Evolutionary conservation across 2,113 vertebrate genomes (phyloP).

Genomic region (Crotalus horridus): DNA sequence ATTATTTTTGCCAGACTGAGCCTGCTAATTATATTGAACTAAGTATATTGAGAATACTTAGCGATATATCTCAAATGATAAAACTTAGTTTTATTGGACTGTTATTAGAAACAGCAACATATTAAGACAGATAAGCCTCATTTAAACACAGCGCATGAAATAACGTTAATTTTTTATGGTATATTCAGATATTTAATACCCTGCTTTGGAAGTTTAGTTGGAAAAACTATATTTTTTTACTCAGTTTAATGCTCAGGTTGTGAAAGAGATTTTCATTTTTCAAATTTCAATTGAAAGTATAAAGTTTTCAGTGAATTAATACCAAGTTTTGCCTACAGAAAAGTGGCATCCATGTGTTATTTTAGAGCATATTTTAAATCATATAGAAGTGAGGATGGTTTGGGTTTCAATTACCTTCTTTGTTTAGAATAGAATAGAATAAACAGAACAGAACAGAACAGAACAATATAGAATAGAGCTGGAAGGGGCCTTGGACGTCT

Average conservation of each 20-base stretch:
- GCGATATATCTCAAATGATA: neutral
- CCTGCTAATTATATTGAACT: neutral
- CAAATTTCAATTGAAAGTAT: neutral
- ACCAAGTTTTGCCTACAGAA: neutral
- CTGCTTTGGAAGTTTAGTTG: neutral
- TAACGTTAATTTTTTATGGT: neutral
- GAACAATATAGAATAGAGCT: too few relatives aligned
- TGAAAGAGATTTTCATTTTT: neutral
- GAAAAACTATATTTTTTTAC: neutral
- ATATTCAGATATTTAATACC: neutral
- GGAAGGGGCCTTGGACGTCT: too few relatives aligned
- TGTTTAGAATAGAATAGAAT: neutral
- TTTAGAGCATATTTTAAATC: neutral
- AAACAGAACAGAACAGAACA: too few relatives aligned
- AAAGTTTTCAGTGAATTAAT: neutral
- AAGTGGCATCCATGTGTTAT: neutral
- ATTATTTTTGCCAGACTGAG: neutral
- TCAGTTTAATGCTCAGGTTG: neutral
- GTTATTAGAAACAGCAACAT: neutral
- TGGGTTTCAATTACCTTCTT: neutral
- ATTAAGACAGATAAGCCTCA: neutral
- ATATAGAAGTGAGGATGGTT: neutral
- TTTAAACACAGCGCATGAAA: neutral
- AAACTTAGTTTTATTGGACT: neutral
- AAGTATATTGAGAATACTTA: neutral